Evolutionary conservation across 2,888 invertebrate genomes (phyloP), one percentile per base, ranked within the genome.

Genomic region (Catocala fraxini): DNA sequence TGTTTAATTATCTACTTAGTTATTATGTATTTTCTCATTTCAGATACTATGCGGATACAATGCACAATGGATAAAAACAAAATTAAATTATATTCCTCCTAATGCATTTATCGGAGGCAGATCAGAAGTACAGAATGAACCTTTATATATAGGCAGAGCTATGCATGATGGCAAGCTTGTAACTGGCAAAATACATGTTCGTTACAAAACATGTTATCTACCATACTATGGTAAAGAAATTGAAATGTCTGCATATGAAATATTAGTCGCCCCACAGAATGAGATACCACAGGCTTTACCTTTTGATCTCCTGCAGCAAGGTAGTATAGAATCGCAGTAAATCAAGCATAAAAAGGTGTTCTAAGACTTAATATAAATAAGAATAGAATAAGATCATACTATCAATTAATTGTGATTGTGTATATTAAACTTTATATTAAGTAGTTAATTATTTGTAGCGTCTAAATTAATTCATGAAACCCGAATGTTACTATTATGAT

Each of bases 181-280:
- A 75, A 96, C 97, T 60, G 97, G 97, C 34, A 97, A 97, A 90
- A 86, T 97, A 41, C 82, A 87, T 52, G 62, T 78, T 25, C 95
- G 96, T 25, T 97, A 97, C 80, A 95, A 95, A n/a, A 95, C 95
- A 0, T 95, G 96, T 68, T 97, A 97, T 81, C 87, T 97, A n/a
- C 94, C 97, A 54, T 97, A 72, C 57, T 33, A 76, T 6, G 84
- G 82, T 0, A 63, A 46, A 25, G 89, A 88, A 53, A 34, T 77
- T n/a, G 69, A 70, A 66, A 33, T 33, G 35, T 5, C 43, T 6
- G 7, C 34, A 0, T 88, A 80, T 67, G 86, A 88, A 75, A 81
- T 87, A 70, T 75, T 88, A 68, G 68, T 71, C 1, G 39, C 66
- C 45, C 71, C 79, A 13, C 48, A 51, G 12, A 34, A 59, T 42